Evolutionary conservation across 1,140 invertebrate genomes (phyloP), one percentile per base, ranked within the genome.

Genomic region (Hydropsyche tenuis): DNA sequence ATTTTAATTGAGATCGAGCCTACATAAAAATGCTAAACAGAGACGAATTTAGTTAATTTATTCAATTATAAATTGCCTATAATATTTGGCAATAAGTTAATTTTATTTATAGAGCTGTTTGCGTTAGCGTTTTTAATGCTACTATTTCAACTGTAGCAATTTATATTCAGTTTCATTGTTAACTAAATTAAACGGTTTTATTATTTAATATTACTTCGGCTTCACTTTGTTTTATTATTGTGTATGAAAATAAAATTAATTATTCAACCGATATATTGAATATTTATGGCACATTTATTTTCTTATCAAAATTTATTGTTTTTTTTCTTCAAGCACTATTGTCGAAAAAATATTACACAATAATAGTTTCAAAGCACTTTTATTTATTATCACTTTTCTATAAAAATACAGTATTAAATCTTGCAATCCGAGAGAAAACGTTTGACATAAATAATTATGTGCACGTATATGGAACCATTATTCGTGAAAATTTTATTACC

Each of bases 401-500:
- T 12, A 27, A 60, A 53, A 60, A 25, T 25, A 60, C 25, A 11
- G 20, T 20, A 60, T 25, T 60, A 60, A 60, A 60, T 60, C 56
- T 25, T 20, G 51, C 18, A 56, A 25, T 23, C 3, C 22, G 11
- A 23, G 22, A 20, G 56, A 0, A n/a, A 60, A 20, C 12, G 7
- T 60, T 60, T 60, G 20, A 25, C 23, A 25, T 60, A 60, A 60
- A 60, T 60, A 60, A 25, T 60, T 60, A 14, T 60, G 23, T 60
- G 25, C 23, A 25, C 18, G 23, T 60, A 60, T 60, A 60, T 25
- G 16, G 48, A 9, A 37, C 30, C 16, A 18, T 7, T 53, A 53
- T 53, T 7, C 20, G 48, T 2, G 48, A 7, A 9, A 53, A 53
- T 53, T 53, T 53, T 18, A 53, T 53, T 53, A 37, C 48, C 1